These are phyloP conservation scores for Poeciliopsis turneri DNA, from an alignment of 2,797 vertebrate genomes.

Conservation along the genomic window DNA sequence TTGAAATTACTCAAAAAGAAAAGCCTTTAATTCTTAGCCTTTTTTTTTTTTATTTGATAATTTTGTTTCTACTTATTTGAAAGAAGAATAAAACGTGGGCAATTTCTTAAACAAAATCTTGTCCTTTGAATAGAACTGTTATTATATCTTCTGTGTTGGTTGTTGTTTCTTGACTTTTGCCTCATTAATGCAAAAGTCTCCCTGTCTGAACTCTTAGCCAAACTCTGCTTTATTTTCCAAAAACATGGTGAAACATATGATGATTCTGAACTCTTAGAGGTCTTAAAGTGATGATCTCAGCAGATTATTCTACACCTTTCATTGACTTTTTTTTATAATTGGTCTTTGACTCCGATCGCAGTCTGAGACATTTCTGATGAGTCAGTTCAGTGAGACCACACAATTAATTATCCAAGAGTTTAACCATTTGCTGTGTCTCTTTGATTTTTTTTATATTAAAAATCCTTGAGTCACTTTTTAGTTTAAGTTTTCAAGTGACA, in stretches of 20 bases:
- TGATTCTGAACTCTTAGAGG: background rate
- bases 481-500: background rate
- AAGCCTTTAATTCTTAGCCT: background rate
- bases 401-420: background rate
- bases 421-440: background rate
- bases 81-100: background rate
- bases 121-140: background rate
- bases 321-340: constrained; percentile 15
- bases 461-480: background rate
- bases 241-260: background rate
- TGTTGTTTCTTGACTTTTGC: background rate
- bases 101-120: background rate
- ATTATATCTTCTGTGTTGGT: background rate
- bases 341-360: constrained; percentile 6
- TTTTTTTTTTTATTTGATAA: background rate
- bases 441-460: background rate
- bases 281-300: background rate
- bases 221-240: background rate
- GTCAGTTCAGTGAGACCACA: background rate
- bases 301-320: constrained; percentile 1
- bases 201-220: constrained; percentile 1
- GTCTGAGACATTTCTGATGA: constrained; percentile 16
- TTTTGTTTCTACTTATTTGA: background rate
- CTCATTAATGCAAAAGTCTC: background rate
- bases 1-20: background rate